Evolutionary conservation across 1,140 invertebrate genomes (phyloP).

Genomic region (Sitophilus oryzae): DNA sequence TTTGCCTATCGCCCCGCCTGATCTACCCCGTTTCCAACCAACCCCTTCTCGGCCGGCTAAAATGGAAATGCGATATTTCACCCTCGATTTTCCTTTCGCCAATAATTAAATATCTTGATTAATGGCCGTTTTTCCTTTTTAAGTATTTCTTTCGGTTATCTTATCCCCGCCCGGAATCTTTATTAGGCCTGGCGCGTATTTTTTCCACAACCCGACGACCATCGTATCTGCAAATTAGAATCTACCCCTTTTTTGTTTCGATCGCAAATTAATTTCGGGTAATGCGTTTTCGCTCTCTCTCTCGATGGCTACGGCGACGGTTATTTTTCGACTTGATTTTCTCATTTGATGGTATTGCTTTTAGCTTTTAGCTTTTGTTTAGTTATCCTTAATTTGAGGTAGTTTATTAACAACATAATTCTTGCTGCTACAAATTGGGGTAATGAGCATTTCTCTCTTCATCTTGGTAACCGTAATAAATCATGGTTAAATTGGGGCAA

Average conservation of each 20-base stretch:
- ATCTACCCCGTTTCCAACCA: constrained; percentile 24
- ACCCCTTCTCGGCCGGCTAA: no score
- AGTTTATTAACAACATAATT: no score
- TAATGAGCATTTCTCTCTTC: no score
- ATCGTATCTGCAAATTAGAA: constrained; percentile 12
- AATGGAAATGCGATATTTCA: constrained; percentile 29
- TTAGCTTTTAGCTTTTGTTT: no score
- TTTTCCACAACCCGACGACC: constrained; percentile 4
- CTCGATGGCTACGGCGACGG: no score
- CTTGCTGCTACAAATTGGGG: no score
- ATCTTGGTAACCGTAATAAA: no score
- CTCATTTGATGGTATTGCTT: no score
- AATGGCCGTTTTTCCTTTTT: constrained; percentile 26
- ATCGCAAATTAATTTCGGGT: constrained; percentile 12
- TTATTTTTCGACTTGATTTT: no score
- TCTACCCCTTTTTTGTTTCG: constrained; percentile 19
- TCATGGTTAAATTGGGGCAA: no score
- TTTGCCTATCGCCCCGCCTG: constrained; percentile 10
- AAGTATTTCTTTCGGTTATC: constrained; percentile 25
- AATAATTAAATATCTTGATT: constrained; percentile 30
- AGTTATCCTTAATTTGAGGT: no score
- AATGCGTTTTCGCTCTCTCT: no score
- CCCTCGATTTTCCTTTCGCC: constrained; percentile 28
- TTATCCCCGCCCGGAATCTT: constrained; percentile 21
- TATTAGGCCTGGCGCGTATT: constrained; percentile 17